Evolutionary conservation across 2,888 invertebrate species (phyloP).

Genomic region (Dinocampus coccinellae): DNA sequence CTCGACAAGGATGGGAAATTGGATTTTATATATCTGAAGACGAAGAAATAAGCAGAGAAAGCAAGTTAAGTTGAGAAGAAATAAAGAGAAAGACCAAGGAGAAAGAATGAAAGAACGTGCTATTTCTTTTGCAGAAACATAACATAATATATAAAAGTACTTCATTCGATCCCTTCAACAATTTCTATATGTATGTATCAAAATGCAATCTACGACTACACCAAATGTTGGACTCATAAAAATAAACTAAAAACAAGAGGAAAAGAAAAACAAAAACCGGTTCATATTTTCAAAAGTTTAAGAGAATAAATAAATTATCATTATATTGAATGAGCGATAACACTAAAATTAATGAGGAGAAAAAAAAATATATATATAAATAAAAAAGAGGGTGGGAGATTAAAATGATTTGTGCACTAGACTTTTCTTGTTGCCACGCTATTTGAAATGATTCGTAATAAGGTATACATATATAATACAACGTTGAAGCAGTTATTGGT

Average conservation of each 20-base stretch:
- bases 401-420: not conserved
- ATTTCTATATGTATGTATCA: not conserved
- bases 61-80: slow-evolving; percentile 23
- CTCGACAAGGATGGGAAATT: too few species aligned
- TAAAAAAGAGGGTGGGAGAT: not conserved
- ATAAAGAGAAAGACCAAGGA: slow-evolving; percentile 41
- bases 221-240: not conserved
- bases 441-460: not conserved
- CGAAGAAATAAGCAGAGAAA: slow-evolving; percentile 28
- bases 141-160: not conserved
- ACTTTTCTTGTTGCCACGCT: not conserved
- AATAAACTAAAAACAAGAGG: slow-evolving; percentile 49
- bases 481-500: not conserved
- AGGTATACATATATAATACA: too few species aligned
- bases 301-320: not conserved
- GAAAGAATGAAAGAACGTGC: slow-evolving; percentile 15
- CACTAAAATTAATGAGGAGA: not conserved
- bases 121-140: not conserved
- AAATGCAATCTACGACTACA: not conserved
- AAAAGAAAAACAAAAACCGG: not conserved
- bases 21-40: not conserved
- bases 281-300: not conserved
- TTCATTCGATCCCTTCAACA: not conserved
- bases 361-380: not conserved
- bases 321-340: not conserved